Evolutionary conservation across 2,113 vertebrate species (phyloP), one percentile per base, ranked within the genome.

Genomic region (Turdus rufiventris): DNA sequence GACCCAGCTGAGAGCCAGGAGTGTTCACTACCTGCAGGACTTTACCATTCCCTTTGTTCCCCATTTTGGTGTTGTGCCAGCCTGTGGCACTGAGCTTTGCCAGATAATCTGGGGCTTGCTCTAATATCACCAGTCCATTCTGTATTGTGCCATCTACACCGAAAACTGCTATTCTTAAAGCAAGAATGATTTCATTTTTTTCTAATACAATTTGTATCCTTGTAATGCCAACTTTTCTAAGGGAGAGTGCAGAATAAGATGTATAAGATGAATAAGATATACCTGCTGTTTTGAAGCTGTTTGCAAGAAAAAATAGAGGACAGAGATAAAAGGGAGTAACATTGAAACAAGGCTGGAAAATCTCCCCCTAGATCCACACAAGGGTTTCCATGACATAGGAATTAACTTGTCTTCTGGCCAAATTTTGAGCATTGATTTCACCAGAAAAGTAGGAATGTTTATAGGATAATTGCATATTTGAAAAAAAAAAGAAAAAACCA

Each of bases 11-110:
- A 48, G 88, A 75, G 36, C 75, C 63, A 20, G 54, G 34, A 76
- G 36, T 1, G 9, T 42, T 88, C 16, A 1, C 28, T 21, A 4
- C 13, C 3, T 16, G 31, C 34, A 62, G 43, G 23, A 51, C 43
- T 75, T 34, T 4, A 14, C 42, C 1, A 24, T 57, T 90, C 18
- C 71, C 42, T 51, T 24, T 34, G 14, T 19, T 83, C 25, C 53
- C 2, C 29, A 12, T 48, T 2, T 0, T 4, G 45, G 18, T 31
- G 3, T 54, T 72, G 8, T 33, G 20, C 53, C 42, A 45, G 67
- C 43, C 81, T n/a, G 15, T 31, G 73, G 53, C 42, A 5, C 13
- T 14, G 17, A 58, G 34, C 51, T 66, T 17, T 38, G 60, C 28
- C 33, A 16, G 42, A 51, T 77, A 3, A 36, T 36, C 38, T 20